A percentile compares a stretch with the other conserved stretches of the same genome.
Evolutionary conservation across 2,797 vertebrate species (phyloP).

Genomic region (Rhabdomys pumilio): DNA sequence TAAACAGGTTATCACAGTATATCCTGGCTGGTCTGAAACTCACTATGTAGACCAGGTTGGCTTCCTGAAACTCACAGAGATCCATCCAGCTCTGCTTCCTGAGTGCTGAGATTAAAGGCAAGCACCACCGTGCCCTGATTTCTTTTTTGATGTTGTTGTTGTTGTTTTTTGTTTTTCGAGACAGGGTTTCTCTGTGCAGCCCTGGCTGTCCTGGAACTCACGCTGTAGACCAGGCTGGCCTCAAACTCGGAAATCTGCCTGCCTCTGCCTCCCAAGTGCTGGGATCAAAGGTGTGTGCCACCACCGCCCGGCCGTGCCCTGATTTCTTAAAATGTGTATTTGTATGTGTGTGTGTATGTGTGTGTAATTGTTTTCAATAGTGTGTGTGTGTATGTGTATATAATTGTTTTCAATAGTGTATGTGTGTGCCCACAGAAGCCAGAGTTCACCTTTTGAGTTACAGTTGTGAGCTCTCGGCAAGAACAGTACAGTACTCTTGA

Average conservation of each 20-base stretch:
- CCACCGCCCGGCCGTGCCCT: not conserved
- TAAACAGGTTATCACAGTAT: not conserved
- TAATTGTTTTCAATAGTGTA: not conserved
- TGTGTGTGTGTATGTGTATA: not conserved
- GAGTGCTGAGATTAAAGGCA: not conserved
- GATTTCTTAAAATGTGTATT: not conserved
- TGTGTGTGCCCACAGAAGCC: not conserved
- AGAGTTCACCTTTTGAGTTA: not conserved
- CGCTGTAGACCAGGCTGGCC: not conserved
- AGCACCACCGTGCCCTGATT: not conserved
- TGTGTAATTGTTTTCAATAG: not conserved
- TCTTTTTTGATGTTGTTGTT: too few relatives aligned
- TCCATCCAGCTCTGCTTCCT: not conserved
- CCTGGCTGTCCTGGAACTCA: not conserved
- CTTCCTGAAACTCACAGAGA: not conserved
- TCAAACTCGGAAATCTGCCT: not conserved
- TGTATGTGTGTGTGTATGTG: not conserved
- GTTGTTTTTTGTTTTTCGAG: too few relatives aligned
- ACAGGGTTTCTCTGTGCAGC: too few relatives aligned
- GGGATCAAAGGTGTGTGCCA: not conserved
- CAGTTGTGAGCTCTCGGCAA: not conserved
- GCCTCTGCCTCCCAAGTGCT: not conserved
- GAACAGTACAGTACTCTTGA: not conserved
- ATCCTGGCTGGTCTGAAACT: not conserved
- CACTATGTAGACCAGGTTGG: not conserved